Base-by-base conservation (phyloP, 2,113 vertebrate genomes). In the Ariopsis seemanni region DNA sequence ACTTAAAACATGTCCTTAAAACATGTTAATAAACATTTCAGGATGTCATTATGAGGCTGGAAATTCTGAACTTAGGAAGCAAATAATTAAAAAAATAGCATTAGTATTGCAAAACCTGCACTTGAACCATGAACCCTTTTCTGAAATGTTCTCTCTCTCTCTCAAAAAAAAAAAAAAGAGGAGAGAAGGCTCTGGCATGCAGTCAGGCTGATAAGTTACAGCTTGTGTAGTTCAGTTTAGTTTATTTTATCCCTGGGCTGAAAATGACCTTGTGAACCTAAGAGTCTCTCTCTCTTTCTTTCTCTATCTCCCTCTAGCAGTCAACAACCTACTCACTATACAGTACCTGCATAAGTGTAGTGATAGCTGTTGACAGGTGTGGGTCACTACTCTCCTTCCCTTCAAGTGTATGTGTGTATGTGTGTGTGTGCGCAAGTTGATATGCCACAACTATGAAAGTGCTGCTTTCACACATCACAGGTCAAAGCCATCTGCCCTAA, bases 191-290 rank as follows among this genome's bases (percentile, higher is more conserved):
- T 85, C 93, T 94, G 92, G 94, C 93, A 94, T 93, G 93, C 93
- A 93, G 90, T 93, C 90, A 60, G 89, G 81, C 93, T 94, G 94
- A 95, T 95, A 94, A 95, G 92, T 95, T 93, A 91, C 93, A 95
- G 94, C 94, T 95, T 95, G 95, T 93, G 93, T 94, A 93, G 92
- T 94, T 94, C 93, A 93, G 94, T 94, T 95, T 93, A 91, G 93
- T 95, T 95, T 94, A 93, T 92, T 94, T 95, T 94, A 94, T 95
- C 93, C 92, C 88, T 92, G 91, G 92, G 93, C 92, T 95, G 93
- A 92, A 95, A 93, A 93, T 95, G 94, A 95, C 95, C 94, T 94
- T 94, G 93, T 95, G 93, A 95, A 95, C 94, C 93, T 91, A 87
- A 88, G 86, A 75, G 88, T 58, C 14, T 58, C 53, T 53, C 53